These are phyloP conservation scores for Tinamus major DNA, from an alignment of 2,797 vertebrate species.

Conservation along the genomic window DNA sequence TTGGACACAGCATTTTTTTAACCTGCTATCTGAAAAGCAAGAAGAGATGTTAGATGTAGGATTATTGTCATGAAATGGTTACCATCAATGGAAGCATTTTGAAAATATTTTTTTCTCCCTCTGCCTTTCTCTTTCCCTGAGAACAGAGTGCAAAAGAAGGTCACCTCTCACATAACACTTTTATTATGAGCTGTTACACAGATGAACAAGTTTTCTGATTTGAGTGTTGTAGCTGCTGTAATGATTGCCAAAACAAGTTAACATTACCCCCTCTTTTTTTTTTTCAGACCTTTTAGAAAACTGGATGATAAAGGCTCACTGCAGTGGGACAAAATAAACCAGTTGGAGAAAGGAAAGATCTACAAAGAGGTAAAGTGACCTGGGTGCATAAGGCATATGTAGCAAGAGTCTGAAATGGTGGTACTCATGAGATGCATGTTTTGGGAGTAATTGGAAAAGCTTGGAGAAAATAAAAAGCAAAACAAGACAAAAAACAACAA, in stretches of 20 bases:
- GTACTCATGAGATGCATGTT: background rate
- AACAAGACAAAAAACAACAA: background rate
- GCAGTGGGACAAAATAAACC: constrained; percentile 85
- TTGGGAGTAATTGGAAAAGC: background rate
- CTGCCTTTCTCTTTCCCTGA: background rate
- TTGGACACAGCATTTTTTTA: background rate
- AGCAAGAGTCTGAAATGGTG: background rate
- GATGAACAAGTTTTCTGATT: constrained; percentile 3
- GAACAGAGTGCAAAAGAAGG: background rate
- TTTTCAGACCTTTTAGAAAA: constrained; percentile 83
- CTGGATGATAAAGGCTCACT: constrained; percentile 83
- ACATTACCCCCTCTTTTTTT: background rate
- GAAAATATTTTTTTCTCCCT: background rate
- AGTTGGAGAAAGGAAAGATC: constrained; percentile 85
- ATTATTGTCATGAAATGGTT: background rate
- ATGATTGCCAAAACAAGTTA: constrained; percentile 1
- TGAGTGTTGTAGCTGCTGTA: constrained; percentile 9
- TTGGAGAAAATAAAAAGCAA: background rate
- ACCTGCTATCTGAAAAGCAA: background rate
- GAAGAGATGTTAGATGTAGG: background rate
- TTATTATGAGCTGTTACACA: background rate
- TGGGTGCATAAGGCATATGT: background rate
- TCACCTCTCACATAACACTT: background rate
- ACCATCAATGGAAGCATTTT: background rate
- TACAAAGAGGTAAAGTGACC: constrained; percentile 83